A percentile compares a stretch with the other conserved stretches of the same genome.
Evolutionary conservation across 2,113 vertebrate genomes (phyloP).

Genomic region (Sisor rabdophorus): DNA sequence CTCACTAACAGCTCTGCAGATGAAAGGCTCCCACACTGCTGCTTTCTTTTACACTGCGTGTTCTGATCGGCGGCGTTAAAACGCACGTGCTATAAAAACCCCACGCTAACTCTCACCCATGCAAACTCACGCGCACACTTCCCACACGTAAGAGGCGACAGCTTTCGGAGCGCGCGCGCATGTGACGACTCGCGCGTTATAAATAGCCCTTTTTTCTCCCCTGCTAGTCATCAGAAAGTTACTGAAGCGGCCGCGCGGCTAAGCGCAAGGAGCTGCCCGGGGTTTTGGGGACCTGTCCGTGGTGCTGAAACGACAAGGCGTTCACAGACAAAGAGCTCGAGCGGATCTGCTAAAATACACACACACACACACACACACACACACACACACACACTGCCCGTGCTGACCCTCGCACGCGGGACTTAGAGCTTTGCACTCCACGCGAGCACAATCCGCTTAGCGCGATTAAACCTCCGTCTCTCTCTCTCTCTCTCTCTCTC

Average conservation of each 20-base stretch:
- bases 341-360: not conserved
- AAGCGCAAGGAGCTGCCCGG: not conserved
- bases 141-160: slow-evolving; percentile 20
- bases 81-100: not conserved
- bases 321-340: not conserved
- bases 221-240: slow-evolving; percentile 10
- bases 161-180: not conserved
- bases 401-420: slow-evolving; percentile 45
- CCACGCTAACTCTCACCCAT: not conserved
- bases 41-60: not conserved
- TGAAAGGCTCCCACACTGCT: not conserved
- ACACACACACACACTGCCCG: slow-evolving; percentile 55
- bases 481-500: not conserved
- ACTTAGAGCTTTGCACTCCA: not conserved
- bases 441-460: slow-evolving; percentile 60
- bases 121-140: slow-evolving; percentile 12
- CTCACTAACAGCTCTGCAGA: not conserved
- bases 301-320: slow-evolving; percentile 65
- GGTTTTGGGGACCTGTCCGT: slow-evolving; percentile 79
- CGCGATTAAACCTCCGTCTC: slow-evolving; percentile 51
- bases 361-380: slow-evolving; percentile 28
- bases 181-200: slow-evolving; percentile 18
- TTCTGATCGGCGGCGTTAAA: not conserved
- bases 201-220: not conserved
- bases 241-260: slow-evolving; percentile 3